Evolutionary conservation across 1,140 invertebrate species (phyloP).

Genomic region (Atta cephalotes): DNA sequence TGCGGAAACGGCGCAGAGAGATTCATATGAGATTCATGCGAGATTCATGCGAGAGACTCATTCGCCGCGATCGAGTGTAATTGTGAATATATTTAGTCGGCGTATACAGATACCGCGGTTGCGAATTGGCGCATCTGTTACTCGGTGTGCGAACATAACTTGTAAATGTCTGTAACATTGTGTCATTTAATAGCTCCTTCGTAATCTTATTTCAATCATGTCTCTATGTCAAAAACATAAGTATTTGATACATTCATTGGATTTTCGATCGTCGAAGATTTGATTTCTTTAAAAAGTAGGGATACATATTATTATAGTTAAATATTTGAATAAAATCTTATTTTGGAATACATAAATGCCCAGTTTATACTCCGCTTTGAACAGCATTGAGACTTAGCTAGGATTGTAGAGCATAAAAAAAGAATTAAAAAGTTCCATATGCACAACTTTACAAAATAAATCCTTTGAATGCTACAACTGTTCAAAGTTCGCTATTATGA

Average conservation of each 20-base stretch:
- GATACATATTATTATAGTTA: too few relatives aligned
- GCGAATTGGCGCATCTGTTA: constrained; percentile 65
- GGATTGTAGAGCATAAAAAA: too few relatives aligned
- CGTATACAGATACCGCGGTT: constrained; percentile 19
- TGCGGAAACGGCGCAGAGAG: constrained; percentile 37
- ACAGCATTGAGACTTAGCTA: too few relatives aligned
- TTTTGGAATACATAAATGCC: too few relatives aligned
- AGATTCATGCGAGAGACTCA: constrained; percentile 48
- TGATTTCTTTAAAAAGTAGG: too few relatives aligned
- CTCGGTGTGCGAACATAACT: constrained; percentile 2
- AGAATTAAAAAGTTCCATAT: too few relatives aligned
- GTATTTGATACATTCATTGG: constrained; percentile 12
- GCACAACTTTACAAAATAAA: too few relatives aligned
- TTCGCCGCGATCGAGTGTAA: constrained; percentile 50
- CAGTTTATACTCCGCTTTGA: too few relatives aligned
- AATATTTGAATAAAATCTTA: too few relatives aligned
- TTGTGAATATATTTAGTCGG: constrained; percentile 46
- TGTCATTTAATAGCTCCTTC: constrained; percentile 32
- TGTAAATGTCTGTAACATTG: neutral
- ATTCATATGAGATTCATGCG: constrained; percentile 31
- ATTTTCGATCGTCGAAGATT: neutral
- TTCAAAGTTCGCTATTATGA: too few relatives aligned
- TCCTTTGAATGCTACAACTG: too few relatives aligned
- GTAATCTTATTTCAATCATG: constrained; percentile 50
- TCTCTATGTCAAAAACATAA: constrained; percentile 9